These are phyloP conservation scores for Pristionchus fissidentatus DNA, from an alignment of 2,888 invertebrate genomes.

Conservation along the genomic window DNA sequence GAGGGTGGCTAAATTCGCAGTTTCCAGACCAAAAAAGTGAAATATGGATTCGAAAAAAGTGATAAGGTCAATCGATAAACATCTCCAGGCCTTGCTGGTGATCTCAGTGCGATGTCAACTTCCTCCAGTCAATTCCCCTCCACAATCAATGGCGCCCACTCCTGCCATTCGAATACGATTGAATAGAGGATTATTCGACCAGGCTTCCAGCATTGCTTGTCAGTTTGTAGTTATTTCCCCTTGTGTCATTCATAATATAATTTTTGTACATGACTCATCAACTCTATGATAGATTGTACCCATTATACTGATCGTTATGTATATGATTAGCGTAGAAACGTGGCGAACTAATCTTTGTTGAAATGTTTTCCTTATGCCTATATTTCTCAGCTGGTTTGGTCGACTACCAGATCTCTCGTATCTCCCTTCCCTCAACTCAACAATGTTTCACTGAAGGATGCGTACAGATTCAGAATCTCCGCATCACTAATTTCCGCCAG, in stretches of 20 bases:
- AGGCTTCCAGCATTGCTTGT: conserved; percentile 67
- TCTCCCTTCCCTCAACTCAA: conserved; percentile 68
- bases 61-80: background rate
- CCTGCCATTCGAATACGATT: conserved; percentile 67
- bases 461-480: conserved; percentile 61
- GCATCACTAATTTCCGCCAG: conserved; percentile 44
- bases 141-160: conserved; percentile 41
- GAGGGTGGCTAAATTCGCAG: too few relatives aligned
- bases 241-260: too few relatives aligned
- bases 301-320: too few relatives aligned
- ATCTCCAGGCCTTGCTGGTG: background rate
- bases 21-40: too few relatives aligned
- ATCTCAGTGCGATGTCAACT: background rate
- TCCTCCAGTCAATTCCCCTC: conserved; percentile 24
- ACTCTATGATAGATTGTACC: too few relatives aligned
- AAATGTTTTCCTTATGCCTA: too few relatives aligned
- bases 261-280: too few relatives aligned
- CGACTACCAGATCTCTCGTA: conserved; percentile 69
- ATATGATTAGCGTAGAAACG: too few relatives aligned
- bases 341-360: too few relatives aligned
- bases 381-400: conserved; percentile 68
- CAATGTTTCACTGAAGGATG: conserved; percentile 75
- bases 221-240: conserved; percentile 52
- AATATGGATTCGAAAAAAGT: background rate
- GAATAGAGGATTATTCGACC: conserved; percentile 65